A percentile compares a stretch with the other conserved stretches of the same genome.
Conservation (phyloP, 92 coral and sea anemone species). For the Bergia puertoricense region DNA sequence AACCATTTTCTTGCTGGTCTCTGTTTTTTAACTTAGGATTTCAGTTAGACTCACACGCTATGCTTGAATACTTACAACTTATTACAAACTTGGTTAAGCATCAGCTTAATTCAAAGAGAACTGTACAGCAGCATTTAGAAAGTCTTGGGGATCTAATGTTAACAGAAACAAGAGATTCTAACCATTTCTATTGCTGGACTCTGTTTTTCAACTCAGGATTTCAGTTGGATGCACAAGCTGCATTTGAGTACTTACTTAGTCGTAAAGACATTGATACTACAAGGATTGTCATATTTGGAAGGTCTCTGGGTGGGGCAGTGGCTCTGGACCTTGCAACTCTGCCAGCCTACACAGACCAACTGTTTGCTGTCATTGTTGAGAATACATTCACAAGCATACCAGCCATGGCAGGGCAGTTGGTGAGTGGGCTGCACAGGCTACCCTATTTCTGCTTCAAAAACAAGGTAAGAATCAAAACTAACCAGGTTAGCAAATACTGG, state of each 20-base stretch:
- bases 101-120: no score
- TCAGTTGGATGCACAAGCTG: conserved; percentile 87
- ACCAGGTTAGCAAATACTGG: no score
- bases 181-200: no score
- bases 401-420: conserved; percentile 87
- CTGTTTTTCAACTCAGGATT: conserved; percentile 61
- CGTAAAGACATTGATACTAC: conserved; percentile 87
- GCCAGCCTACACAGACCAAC: conserved; percentile 73
- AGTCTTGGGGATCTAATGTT: neutral
- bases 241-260: conserved; percentile 83
- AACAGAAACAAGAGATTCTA: neutral
- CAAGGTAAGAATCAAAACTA: conserved; percentile 60
- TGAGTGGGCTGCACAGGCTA: conserved; percentile 82
- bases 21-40: conserved; percentile 61
- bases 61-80: no score
- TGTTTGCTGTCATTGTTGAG: conserved; percentile 91
- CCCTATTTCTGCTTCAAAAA: conserved; percentile 97
- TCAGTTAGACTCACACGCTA: conserved; percentile 69
- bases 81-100: no score
- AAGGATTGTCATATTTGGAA: conserved; percentile 90
- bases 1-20: no score
- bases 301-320: conserved; percentile 98
- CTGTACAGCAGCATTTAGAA: no score
- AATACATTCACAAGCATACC: conserved; percentile 97
- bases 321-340: conserved; percentile 86